These are phyloP conservation scores for Taenioides sp. DNA, from an alignment of 2,797 vertebrate species.

Conservation along the genomic window DNA sequence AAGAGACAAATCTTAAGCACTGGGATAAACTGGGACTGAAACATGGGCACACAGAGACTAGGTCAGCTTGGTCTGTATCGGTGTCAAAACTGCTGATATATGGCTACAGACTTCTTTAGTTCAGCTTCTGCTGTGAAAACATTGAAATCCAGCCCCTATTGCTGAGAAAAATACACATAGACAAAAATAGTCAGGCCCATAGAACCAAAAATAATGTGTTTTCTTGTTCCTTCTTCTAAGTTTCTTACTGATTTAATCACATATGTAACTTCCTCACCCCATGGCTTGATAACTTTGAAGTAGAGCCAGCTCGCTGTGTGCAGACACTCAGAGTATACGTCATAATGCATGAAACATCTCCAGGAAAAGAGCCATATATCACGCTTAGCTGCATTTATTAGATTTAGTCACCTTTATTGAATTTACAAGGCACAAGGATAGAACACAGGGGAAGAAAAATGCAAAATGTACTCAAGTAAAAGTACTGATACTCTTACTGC, in stretches of 20 bases:
- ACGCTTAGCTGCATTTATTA: constrained; percentile 60
- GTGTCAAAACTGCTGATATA: too few relatives aligned
- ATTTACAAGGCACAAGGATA: constrained; percentile 2
- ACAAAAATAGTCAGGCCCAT: not conserved
- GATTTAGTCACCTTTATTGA: constrained; percentile 19
- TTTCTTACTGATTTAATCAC: not conserved
- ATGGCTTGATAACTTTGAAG: constrained; percentile 65
- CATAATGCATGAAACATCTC: constrained; percentile 47
- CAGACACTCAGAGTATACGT: constrained; percentile 46
- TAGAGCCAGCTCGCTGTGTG: constrained; percentile 29
- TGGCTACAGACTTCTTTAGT: too few relatives aligned
- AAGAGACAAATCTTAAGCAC: too few relatives aligned
- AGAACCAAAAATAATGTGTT: not conserved
- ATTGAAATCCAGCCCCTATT: not conserved
- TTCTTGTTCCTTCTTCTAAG: not conserved
- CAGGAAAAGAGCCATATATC: constrained; percentile 43
- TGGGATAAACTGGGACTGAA: too few relatives aligned
- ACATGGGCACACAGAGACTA: too few relatives aligned
- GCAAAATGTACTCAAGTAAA: not conserved
- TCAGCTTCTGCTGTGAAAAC: too few relatives aligned
- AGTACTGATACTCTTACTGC: not conserved
- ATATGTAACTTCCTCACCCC: not conserved
- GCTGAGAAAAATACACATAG: not conserved
- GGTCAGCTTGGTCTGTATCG: too few relatives aligned
- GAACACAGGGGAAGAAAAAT: not conserved